Evolutionary conservation across 2,888 invertebrate species (phyloP).

Genomic region (Drosophila prostipennis): DNA sequence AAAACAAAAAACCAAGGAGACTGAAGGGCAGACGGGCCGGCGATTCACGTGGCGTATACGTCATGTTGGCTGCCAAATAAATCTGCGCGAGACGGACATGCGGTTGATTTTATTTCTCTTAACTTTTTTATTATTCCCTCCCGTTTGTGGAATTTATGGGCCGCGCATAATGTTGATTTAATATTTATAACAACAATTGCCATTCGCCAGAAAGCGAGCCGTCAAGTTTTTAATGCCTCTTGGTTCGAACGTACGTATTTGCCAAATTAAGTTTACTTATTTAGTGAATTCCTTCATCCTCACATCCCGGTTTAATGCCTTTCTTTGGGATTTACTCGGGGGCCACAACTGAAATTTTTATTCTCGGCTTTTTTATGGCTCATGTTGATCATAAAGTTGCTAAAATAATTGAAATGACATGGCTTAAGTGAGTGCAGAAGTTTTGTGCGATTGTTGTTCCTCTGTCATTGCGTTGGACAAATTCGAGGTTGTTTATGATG

Average conservation of each 20-base stretch:
- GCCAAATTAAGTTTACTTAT: conserved; percentile 61
- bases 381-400: conserved; percentile 51
- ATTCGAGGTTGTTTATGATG: conserved; percentile 35
- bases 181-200: conserved; percentile 66
- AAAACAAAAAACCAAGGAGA: neutral
- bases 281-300: conserved; percentile 43
- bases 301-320: conserved; percentile 18
- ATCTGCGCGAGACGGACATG: conserved; percentile 31
- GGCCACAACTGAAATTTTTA: conserved; percentile 37
- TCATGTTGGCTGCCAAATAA: conserved; percentile 39
- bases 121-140: conserved; percentile 32
- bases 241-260: conserved; percentile 26
- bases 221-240: conserved; percentile 50
- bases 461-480: conserved; percentile 23
- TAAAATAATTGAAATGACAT: conserved; percentile 62
- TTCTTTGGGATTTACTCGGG: conserved; percentile 9
- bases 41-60: conserved; percentile 42
- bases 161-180: conserved; percentile 69
- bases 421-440: conserved; percentile 40
- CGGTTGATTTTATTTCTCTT: conserved; percentile 52
- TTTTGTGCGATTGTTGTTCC: conserved; percentile 32
- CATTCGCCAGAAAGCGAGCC: conserved; percentile 36
- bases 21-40: neutral
- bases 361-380: conserved; percentile 33
- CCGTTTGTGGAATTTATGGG: conserved; percentile 57